Evolutionary conservation across 2,888 invertebrate genomes (phyloP).

Genomic region (Hofmannophila pseudospretella): DNA sequence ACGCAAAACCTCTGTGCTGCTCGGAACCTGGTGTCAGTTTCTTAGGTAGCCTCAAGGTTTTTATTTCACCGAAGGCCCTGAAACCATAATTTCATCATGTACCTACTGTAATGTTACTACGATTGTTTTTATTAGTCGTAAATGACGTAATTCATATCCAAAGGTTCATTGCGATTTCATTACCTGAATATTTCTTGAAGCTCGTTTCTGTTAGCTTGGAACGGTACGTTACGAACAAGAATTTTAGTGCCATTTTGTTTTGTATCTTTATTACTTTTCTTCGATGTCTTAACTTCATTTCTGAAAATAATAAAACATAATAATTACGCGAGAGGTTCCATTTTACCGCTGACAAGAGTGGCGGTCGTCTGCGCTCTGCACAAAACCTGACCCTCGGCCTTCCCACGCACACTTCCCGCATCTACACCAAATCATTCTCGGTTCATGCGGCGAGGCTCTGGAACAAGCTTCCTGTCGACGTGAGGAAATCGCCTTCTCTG

Average conservation of each 20-base stretch:
- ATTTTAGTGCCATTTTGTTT: constrained; percentile 91
- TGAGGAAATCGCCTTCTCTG: too few species aligned
- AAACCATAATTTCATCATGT: constrained; percentile 26
- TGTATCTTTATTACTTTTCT: constrained; percentile 77
- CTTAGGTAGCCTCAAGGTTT: constrained; percentile 92
- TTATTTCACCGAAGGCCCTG: constrained; percentile 95
- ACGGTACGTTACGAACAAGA: constrained; percentile 95
- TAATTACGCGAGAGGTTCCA: too few species aligned
- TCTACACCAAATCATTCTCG: too few species aligned
- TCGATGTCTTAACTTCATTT: constrained; percentile 75
- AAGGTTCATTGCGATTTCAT: constrained; percentile 11
- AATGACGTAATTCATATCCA: neutral
- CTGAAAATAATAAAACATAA: constrained; percentile 73
- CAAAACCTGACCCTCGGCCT: too few species aligned
- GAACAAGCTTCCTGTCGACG: too few species aligned
- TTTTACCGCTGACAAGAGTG: too few species aligned
- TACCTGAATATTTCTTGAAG: constrained; percentile 93
- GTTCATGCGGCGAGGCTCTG: too few species aligned
- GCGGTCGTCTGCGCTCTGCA: too few species aligned
- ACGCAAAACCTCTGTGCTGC: constrained; percentile 96
- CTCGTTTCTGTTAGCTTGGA: constrained; percentile 93
- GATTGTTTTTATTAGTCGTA: neutral
- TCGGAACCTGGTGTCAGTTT: constrained; percentile 87
- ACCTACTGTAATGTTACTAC: neutral
- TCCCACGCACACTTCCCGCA: too few species aligned